These are phyloP conservation scores for Pseudococcus viburni DNA, from an alignment of 2,888 invertebrate genomes.

Conservation along the genomic window DNA sequence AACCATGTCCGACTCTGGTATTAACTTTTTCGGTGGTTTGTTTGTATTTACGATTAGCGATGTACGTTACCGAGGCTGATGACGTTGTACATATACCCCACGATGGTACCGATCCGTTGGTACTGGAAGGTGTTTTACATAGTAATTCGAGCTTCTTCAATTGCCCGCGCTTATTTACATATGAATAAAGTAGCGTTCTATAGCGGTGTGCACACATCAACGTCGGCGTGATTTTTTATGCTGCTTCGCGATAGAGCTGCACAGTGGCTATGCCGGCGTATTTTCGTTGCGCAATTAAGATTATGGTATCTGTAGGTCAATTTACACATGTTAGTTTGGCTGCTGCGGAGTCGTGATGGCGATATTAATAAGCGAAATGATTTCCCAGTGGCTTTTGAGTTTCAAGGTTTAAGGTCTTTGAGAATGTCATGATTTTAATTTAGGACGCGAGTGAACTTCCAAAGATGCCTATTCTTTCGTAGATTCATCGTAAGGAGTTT, in stretches of 20 bases:
- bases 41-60: conserved; percentile 44
- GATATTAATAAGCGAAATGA: neutral
- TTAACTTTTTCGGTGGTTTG: conserved; percentile 39
- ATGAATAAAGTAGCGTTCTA: conserved; percentile 17
- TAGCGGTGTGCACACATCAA: neutral
- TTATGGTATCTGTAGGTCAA: neutral
- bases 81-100: neutral
- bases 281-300: neutral
- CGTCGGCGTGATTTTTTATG: neutral
- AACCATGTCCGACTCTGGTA: neutral
- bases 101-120: neutral
- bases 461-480: too few relatives aligned
- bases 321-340: neutral
- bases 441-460: too few relatives aligned
- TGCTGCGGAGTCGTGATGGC: neutral
- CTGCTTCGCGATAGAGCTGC: neutral
- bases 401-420: neutral
- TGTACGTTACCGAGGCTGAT: neutral
- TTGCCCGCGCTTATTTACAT: conserved; percentile 21
- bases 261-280: neutral
- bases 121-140: conserved; percentile 12
- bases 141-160: conserved; percentile 43
- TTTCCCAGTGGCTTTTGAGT: neutral
- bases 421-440: too few relatives aligned
- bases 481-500: too few relatives aligned